Conservation (phyloP, 2,797 vertebrate genomes). For the Bovichtus variegatus region DNA sequence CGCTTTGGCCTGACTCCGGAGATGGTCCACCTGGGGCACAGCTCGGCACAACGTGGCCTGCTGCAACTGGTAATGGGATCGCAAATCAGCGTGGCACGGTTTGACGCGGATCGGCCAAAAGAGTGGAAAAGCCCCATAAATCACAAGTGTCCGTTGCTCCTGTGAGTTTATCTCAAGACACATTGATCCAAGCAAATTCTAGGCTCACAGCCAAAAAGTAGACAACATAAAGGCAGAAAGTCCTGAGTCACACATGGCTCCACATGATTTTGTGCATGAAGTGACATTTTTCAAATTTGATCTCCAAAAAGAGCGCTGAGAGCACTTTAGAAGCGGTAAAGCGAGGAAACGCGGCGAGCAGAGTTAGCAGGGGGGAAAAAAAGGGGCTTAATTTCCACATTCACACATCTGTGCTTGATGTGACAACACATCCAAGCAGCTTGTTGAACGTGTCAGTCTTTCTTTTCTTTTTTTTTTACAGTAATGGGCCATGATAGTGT, state of each 20-base stretch:
- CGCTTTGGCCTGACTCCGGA: too few species aligned
- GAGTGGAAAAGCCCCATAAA: too few species aligned
- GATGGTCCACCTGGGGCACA: too few species aligned
- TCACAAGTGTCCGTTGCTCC: constrained; percentile 7
- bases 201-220: constrained; percentile 8
- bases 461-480: too few species aligned
- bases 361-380: not conserved
- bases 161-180: constrained; percentile 28
- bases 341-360: constrained; percentile 1
- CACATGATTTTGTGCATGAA: constrained; percentile 11
- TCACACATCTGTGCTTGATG: constrained; percentile 20
- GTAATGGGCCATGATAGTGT: constrained; percentile 1
- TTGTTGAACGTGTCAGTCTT: constrained; percentile 18
- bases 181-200: constrained; percentile 35
- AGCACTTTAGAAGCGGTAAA: not conserved
- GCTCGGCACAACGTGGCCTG: too few species aligned
- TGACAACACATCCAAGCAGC: not conserved
- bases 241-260: constrained; percentile 20
- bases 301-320: constrained; percentile 2
- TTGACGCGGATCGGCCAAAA: too few species aligned
- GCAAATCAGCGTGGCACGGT: too few species aligned
- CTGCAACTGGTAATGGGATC: too few species aligned
- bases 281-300: constrained; percentile 39
- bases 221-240: constrained; percentile 7
- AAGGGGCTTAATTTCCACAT: not conserved